Evolutionary conservation across 2,113 vertebrate genomes (phyloP), one percentile per base, ranked within the genome.

Genomic region (Corapipo altera): DNA sequence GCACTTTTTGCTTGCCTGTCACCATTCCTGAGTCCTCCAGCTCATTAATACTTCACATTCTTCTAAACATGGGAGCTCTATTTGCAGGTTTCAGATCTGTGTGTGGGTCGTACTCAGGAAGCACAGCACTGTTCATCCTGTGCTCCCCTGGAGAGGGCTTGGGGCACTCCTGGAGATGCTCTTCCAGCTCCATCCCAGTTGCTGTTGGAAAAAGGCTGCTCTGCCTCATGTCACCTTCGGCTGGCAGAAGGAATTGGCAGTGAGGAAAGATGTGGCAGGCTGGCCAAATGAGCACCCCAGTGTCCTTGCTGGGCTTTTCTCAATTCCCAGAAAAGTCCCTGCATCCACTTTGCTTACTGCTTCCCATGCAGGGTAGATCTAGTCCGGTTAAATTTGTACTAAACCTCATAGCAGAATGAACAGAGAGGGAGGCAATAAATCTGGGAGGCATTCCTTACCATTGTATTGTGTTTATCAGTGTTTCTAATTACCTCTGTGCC

Each of bases 401-500:
- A 81, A 92, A 86, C 27, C 33, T 86, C 46, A 20, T 18, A 59
- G 72, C 39, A 75, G 52, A 44, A 46, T 4, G 48, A 79, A 10
- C 66, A 66, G 41, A 30, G 49, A 85, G 19, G 49, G 32, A 84
- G 41, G 48, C 44, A 87, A 37, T 79, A 82, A 91, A 85, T 37
- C 65, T 22, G 11, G 35, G 43, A 89, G 57, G 41, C 0, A 0
- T 65, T 76, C 77, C 59, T 67, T 65, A 27, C 61, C 43, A 35
- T 5, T 74, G 54, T 33, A 35, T 1, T 54, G 75, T 66, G 66
- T 91, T 91, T 84, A 69, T 24, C 82, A 62, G 66, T 69, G 73
- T 66, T 73, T 88, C 37, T 95, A 89, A 90, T 91, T 93, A 81
- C 33, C 43, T 93, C 77, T 84, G 82, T 59, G 33, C 71, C 88